Evolutionary conservation across 2,113 vertebrate genomes (phyloP).

Genomic region (Empidonax alnorum): DNA sequence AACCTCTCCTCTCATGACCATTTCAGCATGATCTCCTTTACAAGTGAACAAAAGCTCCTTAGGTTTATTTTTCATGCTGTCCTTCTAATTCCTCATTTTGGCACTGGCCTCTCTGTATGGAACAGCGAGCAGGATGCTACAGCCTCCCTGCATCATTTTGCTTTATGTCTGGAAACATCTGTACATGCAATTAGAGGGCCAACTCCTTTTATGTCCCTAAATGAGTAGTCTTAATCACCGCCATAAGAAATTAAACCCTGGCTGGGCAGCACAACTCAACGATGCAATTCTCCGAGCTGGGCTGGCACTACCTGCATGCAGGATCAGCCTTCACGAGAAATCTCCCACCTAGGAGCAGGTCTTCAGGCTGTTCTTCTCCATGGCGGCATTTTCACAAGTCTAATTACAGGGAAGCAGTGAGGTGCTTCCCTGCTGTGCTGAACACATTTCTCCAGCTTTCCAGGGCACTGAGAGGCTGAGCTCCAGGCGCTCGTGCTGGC

Average conservation of each 20-base stretch:
- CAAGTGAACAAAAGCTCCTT: background rate
- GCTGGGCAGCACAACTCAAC: background rate
- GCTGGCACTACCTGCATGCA: background rate
- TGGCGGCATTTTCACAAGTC: background rate
- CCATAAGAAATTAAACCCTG: slow-evolving; percentile 40
- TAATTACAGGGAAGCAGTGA: slow-evolving; percentile 29
- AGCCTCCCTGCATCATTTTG: slow-evolving; percentile 37
- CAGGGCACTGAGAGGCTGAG: fast-evolving
- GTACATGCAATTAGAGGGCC: slow-evolving; percentile 39
- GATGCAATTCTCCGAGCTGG: background rate
- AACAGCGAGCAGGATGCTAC: background rate
- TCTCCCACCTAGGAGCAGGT: background rate
- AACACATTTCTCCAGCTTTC: fast-evolving
- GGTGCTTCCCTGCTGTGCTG: background rate
- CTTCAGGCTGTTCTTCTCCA: background rate
- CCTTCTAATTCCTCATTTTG: background rate
- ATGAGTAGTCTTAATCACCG: slow-evolving; percentile 48
- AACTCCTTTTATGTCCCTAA: slow-evolving; percentile 59
- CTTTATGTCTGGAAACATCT: slow-evolving; percentile 60
- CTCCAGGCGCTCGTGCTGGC: background rate
- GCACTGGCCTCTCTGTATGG: background rate
- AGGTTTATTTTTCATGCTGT: background rate
- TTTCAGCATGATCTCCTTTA: background rate
- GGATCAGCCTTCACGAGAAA: background rate
- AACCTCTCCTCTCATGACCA: background rate